phyloP scores from a whole-genome alignment of 2,797 vertebrate species.

The Hybognathus amarus region DNA sequence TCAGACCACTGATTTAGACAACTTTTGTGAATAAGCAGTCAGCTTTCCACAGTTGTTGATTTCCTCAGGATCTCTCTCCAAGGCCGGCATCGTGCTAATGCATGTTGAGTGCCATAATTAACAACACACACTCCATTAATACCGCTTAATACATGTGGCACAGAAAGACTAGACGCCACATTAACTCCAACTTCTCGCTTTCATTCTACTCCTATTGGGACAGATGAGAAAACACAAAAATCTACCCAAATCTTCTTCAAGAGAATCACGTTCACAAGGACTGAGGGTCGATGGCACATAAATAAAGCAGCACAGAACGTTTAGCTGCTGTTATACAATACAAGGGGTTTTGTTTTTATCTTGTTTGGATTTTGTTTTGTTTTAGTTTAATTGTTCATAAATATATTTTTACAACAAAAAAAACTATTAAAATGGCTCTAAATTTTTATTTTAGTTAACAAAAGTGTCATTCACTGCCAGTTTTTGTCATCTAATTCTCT shows the following conservation, averaged over 20 bases:
- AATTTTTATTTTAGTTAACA: background rate
- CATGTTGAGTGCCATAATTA: slow-evolving; percentile 73
- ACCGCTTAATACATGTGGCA: slow-evolving; percentile 64
- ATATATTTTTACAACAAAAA: background rate
- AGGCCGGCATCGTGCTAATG: slow-evolving; percentile 62
- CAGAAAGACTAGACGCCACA: slow-evolving; percentile 69
- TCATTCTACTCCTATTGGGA: slow-evolving; percentile 58
- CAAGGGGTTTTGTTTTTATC: background rate
- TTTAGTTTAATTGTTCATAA: background rate
- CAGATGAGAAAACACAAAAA: slow-evolving; percentile 53
- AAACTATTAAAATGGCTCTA: no score
- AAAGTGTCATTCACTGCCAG: background rate
- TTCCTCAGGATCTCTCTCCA: slow-evolving; percentile 49
- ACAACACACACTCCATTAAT: slow-evolving; percentile 77
- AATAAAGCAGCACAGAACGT: background rate
- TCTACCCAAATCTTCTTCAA: slow-evolving; percentile 28
- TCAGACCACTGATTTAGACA: slow-evolving; percentile 16
- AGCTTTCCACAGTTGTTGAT: slow-evolving; percentile 13
- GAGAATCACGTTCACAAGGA: slow-evolving; percentile 58
- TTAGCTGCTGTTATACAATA: background rate
- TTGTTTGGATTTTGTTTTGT: background rate
- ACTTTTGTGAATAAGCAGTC: slow-evolving; percentile 26
- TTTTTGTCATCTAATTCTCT: background rate
- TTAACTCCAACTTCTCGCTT: slow-evolving; percentile 69
- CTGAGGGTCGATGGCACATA: background rate